A percentile compares a stretch with the other conserved stretches of the same genome.
These are phyloP conservation scores for Argentina silus DNA, from an alignment of 2,797 vertebrate species.

Conservation along the genomic window DNA sequence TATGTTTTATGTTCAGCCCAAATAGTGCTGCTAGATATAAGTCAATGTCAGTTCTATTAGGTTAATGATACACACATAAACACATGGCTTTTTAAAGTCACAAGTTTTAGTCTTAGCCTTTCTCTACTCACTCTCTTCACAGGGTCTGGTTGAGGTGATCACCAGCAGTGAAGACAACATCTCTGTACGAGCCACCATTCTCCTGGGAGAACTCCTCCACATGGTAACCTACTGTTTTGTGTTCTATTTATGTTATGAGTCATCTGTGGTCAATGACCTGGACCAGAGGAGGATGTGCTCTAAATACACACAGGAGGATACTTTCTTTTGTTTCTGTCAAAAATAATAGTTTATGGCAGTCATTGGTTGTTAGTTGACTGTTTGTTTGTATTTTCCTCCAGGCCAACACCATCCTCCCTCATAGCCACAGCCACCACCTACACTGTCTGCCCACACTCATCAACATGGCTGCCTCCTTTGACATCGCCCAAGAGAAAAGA, in stretches of 20 bases:
- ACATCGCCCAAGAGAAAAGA: constrained; percentile 85
- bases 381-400: constrained; percentile 39
- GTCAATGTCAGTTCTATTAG: neutral
- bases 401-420: constrained; percentile 89
- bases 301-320: neutral
- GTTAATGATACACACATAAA: neutral
- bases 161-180: constrained; percentile 86
- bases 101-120: neutral
- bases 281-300: neutral
- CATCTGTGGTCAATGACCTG: neutral
- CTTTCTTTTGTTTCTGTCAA: neutral
- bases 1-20: neutral
- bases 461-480: constrained; percentile 89
- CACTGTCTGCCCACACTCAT: constrained; percentile 89
- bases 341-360: too few relatives aligned
- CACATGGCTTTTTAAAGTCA: neutral
- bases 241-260: neutral
- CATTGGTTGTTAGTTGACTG: neutral
- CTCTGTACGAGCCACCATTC: constrained; percentile 85
- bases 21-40: neutral
- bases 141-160: constrained; percentile 89
- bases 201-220: constrained; percentile 88
- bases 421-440: constrained; percentile 88
- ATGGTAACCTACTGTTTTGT: constrained; percentile 74
- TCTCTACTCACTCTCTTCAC: constrained; percentile 23